Conservation (phyloP, 1,140 invertebrate species). For the Ectropis grisescens region DNA sequence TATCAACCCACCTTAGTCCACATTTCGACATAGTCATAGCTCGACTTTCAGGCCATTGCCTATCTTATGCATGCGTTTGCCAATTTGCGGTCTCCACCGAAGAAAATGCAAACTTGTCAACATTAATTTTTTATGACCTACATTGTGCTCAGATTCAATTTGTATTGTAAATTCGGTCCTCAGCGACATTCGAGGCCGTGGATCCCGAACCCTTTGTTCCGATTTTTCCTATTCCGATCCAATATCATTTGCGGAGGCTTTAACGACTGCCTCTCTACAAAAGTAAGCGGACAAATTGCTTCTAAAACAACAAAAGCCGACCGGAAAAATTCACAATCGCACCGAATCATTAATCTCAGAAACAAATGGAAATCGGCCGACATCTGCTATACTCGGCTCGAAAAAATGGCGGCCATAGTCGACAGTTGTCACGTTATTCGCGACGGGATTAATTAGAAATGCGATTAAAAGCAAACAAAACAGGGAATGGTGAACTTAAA, state of each 20-base stretch:
- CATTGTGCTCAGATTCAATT: too few relatives aligned
- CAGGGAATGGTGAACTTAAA: constrained; percentile 70
- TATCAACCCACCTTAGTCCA: too few relatives aligned
- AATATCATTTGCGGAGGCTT: constrained; percentile 58
- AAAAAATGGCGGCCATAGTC: constrained; percentile 66
- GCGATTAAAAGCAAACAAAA: constrained; percentile 71
- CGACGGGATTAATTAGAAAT: constrained; percentile 70
- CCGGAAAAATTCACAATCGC: constrained; percentile 69
- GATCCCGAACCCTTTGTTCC: constrained; percentile 24
- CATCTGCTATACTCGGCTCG: constrained; percentile 62
- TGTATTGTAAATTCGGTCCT: too few relatives aligned
- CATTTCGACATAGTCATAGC: too few relatives aligned
- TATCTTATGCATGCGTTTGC: too few relatives aligned
- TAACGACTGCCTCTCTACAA: constrained; percentile 63
- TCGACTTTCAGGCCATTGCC: too few relatives aligned
- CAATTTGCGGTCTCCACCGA: too few relatives aligned
- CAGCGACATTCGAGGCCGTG: too few relatives aligned
- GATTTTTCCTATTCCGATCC: constrained; percentile 34
- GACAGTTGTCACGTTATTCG: constrained; percentile 70
- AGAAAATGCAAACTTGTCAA: too few relatives aligned
- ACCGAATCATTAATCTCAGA: constrained; percentile 70
- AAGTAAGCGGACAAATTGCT: constrained; percentile 69
- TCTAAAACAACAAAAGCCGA: constrained; percentile 69
- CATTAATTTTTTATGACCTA: too few relatives aligned
- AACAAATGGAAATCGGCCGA: constrained; percentile 70